Conservation (phyloP, 2,888 invertebrate genomes). For the Eurytoma californica region DNA sequence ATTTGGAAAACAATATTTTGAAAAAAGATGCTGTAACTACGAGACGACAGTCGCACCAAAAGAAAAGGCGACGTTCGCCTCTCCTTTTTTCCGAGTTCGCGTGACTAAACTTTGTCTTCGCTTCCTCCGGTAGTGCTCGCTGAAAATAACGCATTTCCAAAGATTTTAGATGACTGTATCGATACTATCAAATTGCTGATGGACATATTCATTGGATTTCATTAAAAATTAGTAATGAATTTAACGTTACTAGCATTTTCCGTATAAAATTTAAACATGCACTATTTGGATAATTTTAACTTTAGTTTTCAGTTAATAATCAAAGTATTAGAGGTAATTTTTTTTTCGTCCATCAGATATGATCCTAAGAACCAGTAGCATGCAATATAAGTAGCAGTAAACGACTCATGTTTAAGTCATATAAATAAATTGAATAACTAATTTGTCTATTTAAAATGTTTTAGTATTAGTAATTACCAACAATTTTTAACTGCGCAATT, state of each 20-base stretch:
- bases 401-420: constrained; percentile 34
- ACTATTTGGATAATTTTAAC: too few species aligned
- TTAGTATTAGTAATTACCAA: background rate
- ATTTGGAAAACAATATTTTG: background rate
- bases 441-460: background rate
- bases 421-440: background rate
- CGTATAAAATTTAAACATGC: too few species aligned
- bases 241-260: too few species aligned
- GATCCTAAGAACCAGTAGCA: constrained; percentile 60
- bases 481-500: too few species aligned
- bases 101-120: constrained; percentile 42
- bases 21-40: too few species aligned
- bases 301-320: too few species aligned
- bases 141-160: constrained; percentile 69
- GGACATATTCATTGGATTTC: constrained; percentile 24
- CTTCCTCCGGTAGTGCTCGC: constrained; percentile 70
- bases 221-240: background rate
- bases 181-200: constrained; percentile 25
- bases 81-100: constrained; percentile 61
- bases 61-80: background rate
- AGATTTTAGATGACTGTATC: constrained; percentile 53
- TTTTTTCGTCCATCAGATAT: constrained; percentile 56
- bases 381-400: constrained; percentile 63
- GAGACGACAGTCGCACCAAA: too few species aligned
- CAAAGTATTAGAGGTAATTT: too few species aligned